Evolutionary conservation across 2,888 invertebrate species (phyloP).

Genomic region (Cryptocephalus primarius): DNA sequence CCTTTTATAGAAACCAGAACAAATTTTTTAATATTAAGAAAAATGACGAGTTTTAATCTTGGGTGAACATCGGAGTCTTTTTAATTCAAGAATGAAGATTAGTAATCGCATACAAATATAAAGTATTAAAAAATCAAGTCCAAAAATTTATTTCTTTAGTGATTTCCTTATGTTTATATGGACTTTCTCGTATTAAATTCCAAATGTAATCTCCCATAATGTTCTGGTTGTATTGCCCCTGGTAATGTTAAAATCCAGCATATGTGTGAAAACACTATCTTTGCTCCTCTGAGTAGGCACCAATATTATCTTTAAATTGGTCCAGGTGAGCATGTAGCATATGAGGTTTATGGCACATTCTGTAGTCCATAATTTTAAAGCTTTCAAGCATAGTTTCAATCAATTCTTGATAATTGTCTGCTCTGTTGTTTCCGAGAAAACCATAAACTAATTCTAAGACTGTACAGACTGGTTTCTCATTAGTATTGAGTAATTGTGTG

Average conservation of each 20-base stretch:
- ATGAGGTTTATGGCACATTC: no score
- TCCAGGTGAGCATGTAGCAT: no score
- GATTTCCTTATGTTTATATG: background rate
- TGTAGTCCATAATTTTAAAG: constrained; percentile 1
- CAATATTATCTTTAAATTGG: no score
- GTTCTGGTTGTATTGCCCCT: background rate
- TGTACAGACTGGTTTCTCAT: background rate
- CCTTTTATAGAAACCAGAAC: background rate
- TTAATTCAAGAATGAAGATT: background rate
- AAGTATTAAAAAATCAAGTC: background rate
- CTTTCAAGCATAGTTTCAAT: constrained; percentile 15
- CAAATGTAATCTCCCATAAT: background rate
- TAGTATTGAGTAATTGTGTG: constrained; percentile 7
- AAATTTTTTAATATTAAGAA: no score
- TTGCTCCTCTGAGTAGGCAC: no score
- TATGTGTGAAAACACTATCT: no score
- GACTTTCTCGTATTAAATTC: background rate
- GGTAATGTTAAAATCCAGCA: background rate
- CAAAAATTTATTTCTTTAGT: background rate
- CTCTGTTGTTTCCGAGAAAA: constrained; percentile 17
- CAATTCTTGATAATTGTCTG: constrained; percentile 17
- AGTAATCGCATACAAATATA: background rate
- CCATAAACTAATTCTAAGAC: constrained; percentile 2
- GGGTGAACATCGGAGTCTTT: background rate
- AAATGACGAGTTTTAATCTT: background rate